Base-by-base conservation (phyloP, 2,888 invertebrate genomes). In the Ganaspis brasiliensis region DNA sequence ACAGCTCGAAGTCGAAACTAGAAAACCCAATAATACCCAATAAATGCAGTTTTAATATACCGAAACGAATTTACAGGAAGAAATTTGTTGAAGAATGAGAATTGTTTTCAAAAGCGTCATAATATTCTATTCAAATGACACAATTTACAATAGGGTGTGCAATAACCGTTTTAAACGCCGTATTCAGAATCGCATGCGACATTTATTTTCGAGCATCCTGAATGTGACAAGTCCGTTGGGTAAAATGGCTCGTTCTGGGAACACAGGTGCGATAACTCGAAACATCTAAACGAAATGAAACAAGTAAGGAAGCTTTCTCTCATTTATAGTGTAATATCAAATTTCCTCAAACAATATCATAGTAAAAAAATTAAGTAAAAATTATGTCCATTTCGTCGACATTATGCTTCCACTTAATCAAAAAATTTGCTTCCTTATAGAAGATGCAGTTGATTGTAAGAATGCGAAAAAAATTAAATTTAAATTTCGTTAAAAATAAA, bases 281-380 rank as follows among this genome's bases (percentile, higher is more conserved):
- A 56, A 56, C 56, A 56, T 56, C 56, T 56, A 56, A 56, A 56
- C 56, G 56, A 56, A 56, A 56, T 56, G 56, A 56, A 56, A 56
- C 24, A 56, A 26, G 21, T 56, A 56, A 56, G 26, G 14, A 56
- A 56, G 14, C 12, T 45, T 45, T 14, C 45, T 26, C 56, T 56
- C 26, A 56, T 56, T 24, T 26, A 56, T 56, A 24, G 56, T 3
- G 14, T 19, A 56, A 56, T 24, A 14, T 24, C 12, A 21, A 56
- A 56, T 24, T 56, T 24, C 9, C 26, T 12, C 0, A 10, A 31
- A n/a, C n/a, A 31, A 31, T 31, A 31, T 31, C 31, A 4, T 31
- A 31, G 3, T 31, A 31, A 2, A 31, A 31, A 31, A 31, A 31
- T 2, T 31, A 31, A 31, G 2, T 31, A 4, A 31, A 31, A 4